These are phyloP conservation scores for Masticophis lateralis DNA, from an alignment of 2,797 vertebrate genomes.

Conservation along the genomic window DNA sequence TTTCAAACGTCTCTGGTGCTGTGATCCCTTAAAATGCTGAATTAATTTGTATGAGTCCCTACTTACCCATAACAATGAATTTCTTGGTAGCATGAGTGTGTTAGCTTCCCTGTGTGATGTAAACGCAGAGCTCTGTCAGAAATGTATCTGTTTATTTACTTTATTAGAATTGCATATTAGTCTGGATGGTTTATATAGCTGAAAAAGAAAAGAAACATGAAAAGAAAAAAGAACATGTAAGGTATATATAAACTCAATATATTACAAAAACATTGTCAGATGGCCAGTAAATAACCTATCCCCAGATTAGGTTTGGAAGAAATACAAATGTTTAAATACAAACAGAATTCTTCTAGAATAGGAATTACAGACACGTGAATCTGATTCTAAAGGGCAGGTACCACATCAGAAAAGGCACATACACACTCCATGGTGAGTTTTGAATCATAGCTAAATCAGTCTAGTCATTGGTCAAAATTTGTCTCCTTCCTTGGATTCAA, in stretches of 20 bases:
- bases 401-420: background rate
- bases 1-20: background rate
- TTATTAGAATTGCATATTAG: background rate
- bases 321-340: background rate
- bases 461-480: background rate
- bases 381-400: background rate
- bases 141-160: background rate
- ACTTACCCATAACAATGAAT: background rate
- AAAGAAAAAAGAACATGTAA: background rate
- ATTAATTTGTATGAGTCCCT: background rate
- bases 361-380: background rate
- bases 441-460: background rate
- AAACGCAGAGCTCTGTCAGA: background rate
- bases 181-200: background rate
- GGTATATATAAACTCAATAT: background rate
- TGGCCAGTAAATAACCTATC: background rate
- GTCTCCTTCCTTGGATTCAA: background rate
- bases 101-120: background rate
- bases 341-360: background rate
- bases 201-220: background rate
- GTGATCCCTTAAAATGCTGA: background rate
- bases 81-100: background rate
- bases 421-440: background rate
- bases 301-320: background rate
- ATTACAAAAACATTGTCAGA: background rate